These are phyloP conservation scores for Drosophila nr. perissopoda DNA, from an alignment of 2,888 invertebrate species.

Conservation along the genomic window DNA sequence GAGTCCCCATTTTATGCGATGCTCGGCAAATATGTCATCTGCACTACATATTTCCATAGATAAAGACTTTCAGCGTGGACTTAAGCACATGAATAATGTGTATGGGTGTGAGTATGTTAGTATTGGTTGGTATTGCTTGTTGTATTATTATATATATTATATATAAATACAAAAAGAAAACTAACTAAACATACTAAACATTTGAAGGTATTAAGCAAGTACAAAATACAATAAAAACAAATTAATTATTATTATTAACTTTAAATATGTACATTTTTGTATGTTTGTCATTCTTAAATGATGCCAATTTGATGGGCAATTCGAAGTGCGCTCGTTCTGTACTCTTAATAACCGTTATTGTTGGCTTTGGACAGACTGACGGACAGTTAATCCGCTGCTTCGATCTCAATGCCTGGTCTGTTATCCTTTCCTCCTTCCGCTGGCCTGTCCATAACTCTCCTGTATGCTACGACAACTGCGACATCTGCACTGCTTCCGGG, in stretches of 20 bases:
- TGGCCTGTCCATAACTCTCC: slow-evolving; percentile 44
- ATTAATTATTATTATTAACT: background rate
- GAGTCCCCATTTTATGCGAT: slow-evolving; percentile 23
- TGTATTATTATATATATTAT: too few relatives aligned
- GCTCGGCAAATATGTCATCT: slow-evolving; percentile 62
- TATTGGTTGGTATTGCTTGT: background rate
- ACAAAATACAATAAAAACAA: background rate
- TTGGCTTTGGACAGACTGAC: background rate
- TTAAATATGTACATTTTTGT: background rate
- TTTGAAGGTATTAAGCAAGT: background rate
- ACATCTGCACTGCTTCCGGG: slow-evolving; percentile 76
- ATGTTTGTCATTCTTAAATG: background rate
- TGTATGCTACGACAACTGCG: slow-evolving; percentile 52
- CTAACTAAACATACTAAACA: too few relatives aligned
- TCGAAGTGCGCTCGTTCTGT: slow-evolving; percentile 14
- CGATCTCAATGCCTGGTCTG: slow-evolving; percentile 1
- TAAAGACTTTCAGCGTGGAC: background rate
- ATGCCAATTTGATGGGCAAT: slow-evolving; percentile 18
- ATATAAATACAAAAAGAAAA: background rate
- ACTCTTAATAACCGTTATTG: slow-evolving; percentile 13
- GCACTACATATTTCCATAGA: slow-evolving; percentile 64
- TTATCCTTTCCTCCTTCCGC: slow-evolving; percentile 26
- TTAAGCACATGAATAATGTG: background rate
- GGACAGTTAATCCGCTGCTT: slow-evolving; percentile 22
- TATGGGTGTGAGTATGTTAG: background rate